Evolutionary conservation across 2,113 vertebrate genomes (phyloP).

Genomic region (Carettochelys insculpta): DNA sequence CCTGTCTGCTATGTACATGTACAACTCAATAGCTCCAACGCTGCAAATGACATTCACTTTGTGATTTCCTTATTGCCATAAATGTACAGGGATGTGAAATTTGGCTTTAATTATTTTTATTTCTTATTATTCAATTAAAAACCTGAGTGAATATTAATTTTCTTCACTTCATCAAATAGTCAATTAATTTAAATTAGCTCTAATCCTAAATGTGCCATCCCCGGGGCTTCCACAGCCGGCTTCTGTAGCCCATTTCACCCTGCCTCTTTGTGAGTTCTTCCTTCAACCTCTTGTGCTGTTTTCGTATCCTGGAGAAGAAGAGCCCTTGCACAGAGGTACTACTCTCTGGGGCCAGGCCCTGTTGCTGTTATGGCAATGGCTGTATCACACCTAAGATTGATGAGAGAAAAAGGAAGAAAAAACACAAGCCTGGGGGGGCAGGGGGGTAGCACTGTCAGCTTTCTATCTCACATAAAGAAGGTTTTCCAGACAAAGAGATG

Average conservation of each 20-base stretch:
- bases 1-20: background rate
- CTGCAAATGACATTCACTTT: background rate
- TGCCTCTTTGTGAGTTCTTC: background rate
- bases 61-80: background rate
- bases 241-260: background rate
- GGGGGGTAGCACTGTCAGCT: background rate
- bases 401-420: background rate
- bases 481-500: background rate
- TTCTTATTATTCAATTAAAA: background rate
- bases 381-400: background rate
- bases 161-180: background rate
- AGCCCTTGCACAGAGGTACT: accelerated
- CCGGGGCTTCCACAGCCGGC: background rate
- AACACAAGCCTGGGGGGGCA: accelerated
- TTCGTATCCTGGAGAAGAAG: background rate
- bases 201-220: background rate
- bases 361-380: background rate
- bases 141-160: background rate
- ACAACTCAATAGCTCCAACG: background rate
- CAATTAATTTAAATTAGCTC: background rate
- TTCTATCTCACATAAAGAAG: background rate
- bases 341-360: background rate
- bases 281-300: background rate
- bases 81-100: background rate
- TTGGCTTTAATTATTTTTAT: background rate